These are phyloP conservation scores for Picathartes gymnocephalus DNA, from an alignment of 2,113 vertebrate genomes.

Conservation along the genomic window DNA sequence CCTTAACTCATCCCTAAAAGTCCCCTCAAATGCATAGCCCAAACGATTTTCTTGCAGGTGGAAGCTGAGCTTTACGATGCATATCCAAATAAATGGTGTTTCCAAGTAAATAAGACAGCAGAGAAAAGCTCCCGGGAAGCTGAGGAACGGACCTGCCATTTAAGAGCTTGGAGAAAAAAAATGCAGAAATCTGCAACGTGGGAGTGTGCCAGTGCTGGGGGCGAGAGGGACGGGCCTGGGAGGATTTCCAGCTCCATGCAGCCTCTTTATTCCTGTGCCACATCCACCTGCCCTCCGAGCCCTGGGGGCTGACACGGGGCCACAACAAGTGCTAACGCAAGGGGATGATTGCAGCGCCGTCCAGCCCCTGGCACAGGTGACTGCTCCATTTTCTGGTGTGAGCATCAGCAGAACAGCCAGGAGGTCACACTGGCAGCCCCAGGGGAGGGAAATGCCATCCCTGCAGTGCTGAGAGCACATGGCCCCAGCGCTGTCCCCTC, in stretches of 20 bases:
- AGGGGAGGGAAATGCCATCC: rapidly evolving
- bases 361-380: neutral
- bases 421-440: neutral
- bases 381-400: neutral
- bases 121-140: neutral
- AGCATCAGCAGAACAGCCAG: neutral
- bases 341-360: rapidly evolving
- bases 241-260: constrained; percentile 8
- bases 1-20: neutral
- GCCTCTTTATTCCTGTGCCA: neutral
- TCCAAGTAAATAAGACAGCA: constrained; percentile 23
- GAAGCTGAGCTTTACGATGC: neutral
- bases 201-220: neutral
- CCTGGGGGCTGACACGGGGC: neutral
- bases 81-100: neutral
- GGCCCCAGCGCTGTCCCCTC: neutral
- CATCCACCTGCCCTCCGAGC: neutral
- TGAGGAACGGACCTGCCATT: constrained; percentile 44
- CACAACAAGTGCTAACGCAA: rapidly evolving
- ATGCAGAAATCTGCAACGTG: neutral
- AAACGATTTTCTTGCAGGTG: neutral
- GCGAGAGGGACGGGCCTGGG: neutral
- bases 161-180: neutral
- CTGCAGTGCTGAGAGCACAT: rapidly evolving
- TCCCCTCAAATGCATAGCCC: neutral